Evolutionary conservation across 2,797 vertebrate genomes (phyloP), one percentile per base, ranked within the genome.

Genomic region (Diceros bicornis): DNA sequence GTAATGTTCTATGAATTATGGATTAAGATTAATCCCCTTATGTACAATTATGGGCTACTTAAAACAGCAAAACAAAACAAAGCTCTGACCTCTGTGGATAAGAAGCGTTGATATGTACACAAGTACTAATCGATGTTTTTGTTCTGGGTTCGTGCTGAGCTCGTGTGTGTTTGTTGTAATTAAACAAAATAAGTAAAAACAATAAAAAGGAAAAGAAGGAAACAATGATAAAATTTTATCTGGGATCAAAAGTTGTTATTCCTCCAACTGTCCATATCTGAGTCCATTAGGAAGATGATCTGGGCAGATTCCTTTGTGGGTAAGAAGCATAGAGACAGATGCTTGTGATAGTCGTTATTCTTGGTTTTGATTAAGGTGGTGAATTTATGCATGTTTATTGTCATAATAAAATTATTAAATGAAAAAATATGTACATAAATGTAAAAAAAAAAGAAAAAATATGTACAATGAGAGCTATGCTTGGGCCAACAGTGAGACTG

Each of bases 401-500:
- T 69, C 7, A 37, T 71, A 12, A 62, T 64, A 34, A 29, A 20
- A 47, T 85, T 74, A n/a, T 37, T 68, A 37, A 29, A 27, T 9
- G n/a, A 52, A 25, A 47, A 50, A 23, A 21, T 18, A 41, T 41
- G 41, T 41, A 41, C 41, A 41, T 41, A 41, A 41, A 41, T 41
- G 41, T 41, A 41, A 41, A 41, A 41, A 41, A 41, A 41, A 41
- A 41, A 41, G 41, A 41, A 41, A 41, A 41, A 41, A 11, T 0
- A 11, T 0, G n/a, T 61, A 3, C 18, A 3, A 0, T n/a, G 75
- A 41, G 27, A 61, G 62, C 9, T 5, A 0, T 6, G 41, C 21
- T 37, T 41, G 85, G 62, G 34, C 17, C 21, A 25, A 3, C 2
- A 79, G 41, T 18, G 47, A 61, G 29, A 21, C 12, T 1, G 50